These are phyloP conservation scores for Poeciliopsis gracilis DNA, from an alignment of 2,797 vertebrate genomes.

Conservation along the genomic window DNA sequence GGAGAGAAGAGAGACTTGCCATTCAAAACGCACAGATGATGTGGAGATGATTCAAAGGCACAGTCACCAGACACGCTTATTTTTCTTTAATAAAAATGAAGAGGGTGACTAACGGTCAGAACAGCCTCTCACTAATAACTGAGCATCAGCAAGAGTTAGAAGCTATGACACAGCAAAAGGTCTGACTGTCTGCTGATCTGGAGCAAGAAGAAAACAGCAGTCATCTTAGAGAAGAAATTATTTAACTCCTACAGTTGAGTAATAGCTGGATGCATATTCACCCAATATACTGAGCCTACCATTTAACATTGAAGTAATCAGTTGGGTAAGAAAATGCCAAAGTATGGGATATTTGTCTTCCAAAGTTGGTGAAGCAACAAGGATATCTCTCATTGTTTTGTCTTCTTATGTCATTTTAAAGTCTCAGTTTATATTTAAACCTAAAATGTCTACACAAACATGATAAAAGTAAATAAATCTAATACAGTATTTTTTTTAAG, in stretches of 20 bases:
- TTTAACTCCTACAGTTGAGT: background rate
- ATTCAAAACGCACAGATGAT: constrained; percentile 31
- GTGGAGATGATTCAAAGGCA: constrained; percentile 4
- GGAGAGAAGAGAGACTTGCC: constrained; percentile 36
- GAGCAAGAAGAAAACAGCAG: background rate
- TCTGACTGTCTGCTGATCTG: background rate
- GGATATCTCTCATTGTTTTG: background rate
- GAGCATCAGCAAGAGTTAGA: background rate
- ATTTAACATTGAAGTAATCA: background rate
- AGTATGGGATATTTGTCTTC: background rate
- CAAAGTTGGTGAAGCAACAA: background rate
- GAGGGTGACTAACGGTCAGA: background rate
- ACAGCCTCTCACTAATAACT: background rate
- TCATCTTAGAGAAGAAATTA: background rate
- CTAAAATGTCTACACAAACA: background rate
- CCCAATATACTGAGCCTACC: background rate
- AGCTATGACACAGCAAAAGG: background rate
- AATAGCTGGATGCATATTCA: background rate
- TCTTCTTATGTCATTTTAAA: background rate
- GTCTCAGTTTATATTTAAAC: background rate
- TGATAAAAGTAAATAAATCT: background rate
- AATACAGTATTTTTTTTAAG: background rate
- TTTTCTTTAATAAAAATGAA: background rate
- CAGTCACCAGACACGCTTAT: background rate
- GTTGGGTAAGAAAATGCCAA: background rate